Percentiles rank a stretch among this genome's conserved stretches.
These are phyloP conservation scores for Drosophila yooni DNA, from an alignment of 2,888 invertebrate genomes.

Conservation along the genomic window DNA sequence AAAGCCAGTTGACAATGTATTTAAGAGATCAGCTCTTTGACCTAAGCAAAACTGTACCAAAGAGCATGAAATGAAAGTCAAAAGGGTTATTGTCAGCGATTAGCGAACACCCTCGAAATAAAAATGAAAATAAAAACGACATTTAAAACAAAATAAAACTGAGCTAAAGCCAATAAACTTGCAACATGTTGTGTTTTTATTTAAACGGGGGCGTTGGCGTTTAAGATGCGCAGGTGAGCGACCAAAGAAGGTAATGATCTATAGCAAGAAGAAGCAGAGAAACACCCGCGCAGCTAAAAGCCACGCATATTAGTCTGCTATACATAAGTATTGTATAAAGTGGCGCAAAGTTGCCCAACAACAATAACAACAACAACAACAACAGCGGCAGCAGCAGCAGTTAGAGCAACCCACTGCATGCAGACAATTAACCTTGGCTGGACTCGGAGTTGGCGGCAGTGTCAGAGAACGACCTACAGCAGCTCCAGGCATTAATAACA, in stretches of 20 bases:
- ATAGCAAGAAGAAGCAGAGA: constrained; percentile 31
- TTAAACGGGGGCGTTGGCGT: constrained; percentile 49
- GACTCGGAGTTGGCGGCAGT: constrained; percentile 76
- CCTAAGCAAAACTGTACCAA: constrained; percentile 14
- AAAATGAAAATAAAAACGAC: constrained; percentile 11
- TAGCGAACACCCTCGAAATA: neutral
- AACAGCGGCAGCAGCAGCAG: neutral
- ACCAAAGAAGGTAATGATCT: constrained; percentile 72
- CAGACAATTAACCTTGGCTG: constrained; percentile 78
- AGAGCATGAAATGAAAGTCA: constrained; percentile 22
- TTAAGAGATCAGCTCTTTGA: neutral
- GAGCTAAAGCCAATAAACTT: constrained; percentile 36
- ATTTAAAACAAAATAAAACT: constrained; percentile 24
- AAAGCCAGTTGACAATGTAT: neutral
- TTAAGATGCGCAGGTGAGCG: constrained; percentile 72
- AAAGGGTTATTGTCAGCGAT: constrained; percentile 31
- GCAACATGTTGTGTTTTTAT: constrained; percentile 27
- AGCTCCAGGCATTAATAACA: constrained; percentile 31
- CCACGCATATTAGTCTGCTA: constrained; percentile 27
- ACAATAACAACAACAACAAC: constrained; percentile 20
- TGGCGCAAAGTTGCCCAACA: constrained; percentile 49
- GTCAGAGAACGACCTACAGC: constrained; percentile 72
- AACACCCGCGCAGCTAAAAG: constrained; percentile 66
- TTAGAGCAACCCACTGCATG: constrained; percentile 63
- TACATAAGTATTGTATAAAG: constrained; percentile 51